Evolutionary conservation across 2,888 invertebrate genomes (phyloP).

Genomic region (Hirtodrosophila trivittata): DNA sequence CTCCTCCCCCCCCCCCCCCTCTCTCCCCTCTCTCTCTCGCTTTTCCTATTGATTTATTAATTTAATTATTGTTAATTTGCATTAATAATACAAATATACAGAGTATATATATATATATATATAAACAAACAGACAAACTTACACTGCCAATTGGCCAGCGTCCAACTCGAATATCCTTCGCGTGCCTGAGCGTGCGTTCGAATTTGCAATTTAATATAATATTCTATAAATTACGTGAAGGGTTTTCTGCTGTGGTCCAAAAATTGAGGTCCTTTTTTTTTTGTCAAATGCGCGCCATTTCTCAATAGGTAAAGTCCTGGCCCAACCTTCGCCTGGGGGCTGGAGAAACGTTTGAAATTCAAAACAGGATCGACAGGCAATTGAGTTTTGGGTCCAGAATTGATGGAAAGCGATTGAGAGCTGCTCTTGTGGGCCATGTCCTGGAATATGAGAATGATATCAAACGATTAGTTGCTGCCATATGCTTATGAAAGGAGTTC

Average conservation of each 20-base stretch:
- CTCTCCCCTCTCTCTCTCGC: too few species aligned
- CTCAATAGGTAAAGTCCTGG: constrained; percentile 23
- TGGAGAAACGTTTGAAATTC: constrained; percentile 38
- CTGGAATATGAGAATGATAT: constrained; percentile 35
- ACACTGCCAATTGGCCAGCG: not conserved
- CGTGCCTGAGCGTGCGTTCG: constrained; percentile 10
- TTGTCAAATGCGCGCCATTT: constrained; percentile 43
- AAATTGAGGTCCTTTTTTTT: constrained; percentile 12
- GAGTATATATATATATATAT: not conserved
- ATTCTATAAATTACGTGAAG: constrained; percentile 30
- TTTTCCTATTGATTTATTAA: not conserved
- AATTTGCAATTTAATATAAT: constrained; percentile 33
- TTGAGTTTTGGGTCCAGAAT: constrained; percentile 17
- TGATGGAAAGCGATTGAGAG: constrained; percentile 50
- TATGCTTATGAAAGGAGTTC: too few species aligned
- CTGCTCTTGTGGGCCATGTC: constrained; percentile 17
- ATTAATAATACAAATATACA: too few species aligned
- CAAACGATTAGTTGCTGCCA: constrained; percentile 29
- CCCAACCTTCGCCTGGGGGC: not conserved
- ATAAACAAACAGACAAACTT: too few species aligned
- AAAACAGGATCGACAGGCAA: constrained; percentile 42
- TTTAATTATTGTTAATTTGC: constrained; percentile 16
- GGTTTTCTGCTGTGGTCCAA: constrained; percentile 8
- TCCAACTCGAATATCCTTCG: constrained; percentile 14
- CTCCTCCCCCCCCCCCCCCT: too few species aligned